Percentiles rank a stretch among this genome's conserved stretches.
Evolutionary conservation across 2,797 vertebrate species (phyloP).

Genomic region (Anguilla obscura): DNA sequence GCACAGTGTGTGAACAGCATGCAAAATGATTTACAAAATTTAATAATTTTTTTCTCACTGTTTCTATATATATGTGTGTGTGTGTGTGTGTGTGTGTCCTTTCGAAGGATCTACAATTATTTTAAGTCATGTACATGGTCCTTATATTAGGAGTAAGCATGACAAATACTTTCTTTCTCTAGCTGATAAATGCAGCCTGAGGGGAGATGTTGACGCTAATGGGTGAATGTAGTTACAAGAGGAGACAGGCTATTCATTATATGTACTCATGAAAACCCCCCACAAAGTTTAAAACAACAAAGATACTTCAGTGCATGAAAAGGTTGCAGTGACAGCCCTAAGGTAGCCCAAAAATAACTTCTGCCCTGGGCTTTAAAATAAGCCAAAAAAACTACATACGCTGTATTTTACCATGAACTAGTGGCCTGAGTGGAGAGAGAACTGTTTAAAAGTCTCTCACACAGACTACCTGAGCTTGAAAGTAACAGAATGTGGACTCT

Average conservation of each 20-base stretch:
- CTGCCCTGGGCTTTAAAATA: slow-evolving; percentile 15
- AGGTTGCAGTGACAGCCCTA: slow-evolving; percentile 55
- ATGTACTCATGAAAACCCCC: slow-evolving; percentile 46
- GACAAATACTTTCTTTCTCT: slow-evolving; percentile 44
- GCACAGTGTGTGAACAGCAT: not conserved
- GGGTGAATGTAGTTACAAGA: slow-evolving; percentile 40
- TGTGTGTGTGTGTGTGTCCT: not conserved
- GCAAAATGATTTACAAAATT: not conserved
- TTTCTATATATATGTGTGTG: no score
- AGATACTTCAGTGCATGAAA: slow-evolving; percentile 43
- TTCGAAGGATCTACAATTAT: slow-evolving; percentile 22
- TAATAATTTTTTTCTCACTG: no score
- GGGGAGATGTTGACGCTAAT: slow-evolving; percentile 55
- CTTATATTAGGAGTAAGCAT: slow-evolving; percentile 46
- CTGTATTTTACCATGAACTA: not conserved
- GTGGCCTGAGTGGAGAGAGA: not conserved
- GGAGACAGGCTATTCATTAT: slow-evolving; percentile 61
- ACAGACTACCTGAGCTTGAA: not conserved
- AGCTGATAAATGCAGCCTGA: slow-evolving; percentile 59
- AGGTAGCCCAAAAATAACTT: slow-evolving; percentile 35
- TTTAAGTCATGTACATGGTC: slow-evolving; percentile 35
- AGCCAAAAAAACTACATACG: not conserved
- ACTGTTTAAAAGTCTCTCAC: not conserved
- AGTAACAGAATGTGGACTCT: not conserved
- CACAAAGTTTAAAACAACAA: slow-evolving; percentile 50